Evolutionary conservation across 1,140 invertebrate species (phyloP), one percentile per base, ranked within the genome.

Genomic region (Drosophila kurseongensis): DNA sequence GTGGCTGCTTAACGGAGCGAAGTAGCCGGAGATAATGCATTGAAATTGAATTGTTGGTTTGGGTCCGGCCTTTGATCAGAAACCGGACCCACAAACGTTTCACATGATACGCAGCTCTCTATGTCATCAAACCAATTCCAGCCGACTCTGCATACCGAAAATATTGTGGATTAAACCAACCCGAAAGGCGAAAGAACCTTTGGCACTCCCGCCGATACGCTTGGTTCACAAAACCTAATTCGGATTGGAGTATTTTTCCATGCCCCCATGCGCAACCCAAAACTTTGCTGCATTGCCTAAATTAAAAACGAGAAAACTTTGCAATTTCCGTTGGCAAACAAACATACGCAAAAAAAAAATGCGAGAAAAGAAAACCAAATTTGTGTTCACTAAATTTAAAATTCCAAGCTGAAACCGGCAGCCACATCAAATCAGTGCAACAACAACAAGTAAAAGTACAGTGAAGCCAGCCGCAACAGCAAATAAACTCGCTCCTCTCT

Each of bases 271-370:
- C 27, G 16, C 16, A 38, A 6, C 48, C 62, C 4, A 69, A 69
- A 67, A 68, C 66, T 71, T 69, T 71, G 32, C 65, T 66, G 65
- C 60, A 68, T 68, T 66, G 65, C 65, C 54, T 58, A 75, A 75
- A 76, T 76, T 75, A 76, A 76, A 76, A 76, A 75, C 45, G 52
- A 55, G 51, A 76, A 84, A 85, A 85, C 83, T 85, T 85, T 78
- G 71, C 84, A 82, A 86, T 86, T 86, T 88, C 75, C 83, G 76
- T 47, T 73, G 65, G 47, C 40, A 45, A 66, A 65, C 40, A 66
- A 66, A 55, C 35, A 69, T 16, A 57, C 42, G 29, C 65, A 36
- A 68, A 45, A 69, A 65, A 41, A 23, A 23, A 1, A 2, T 6
- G 9, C 13, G n/a, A 5, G 8, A 13, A 56, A 57, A 48, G 23